phyloP scores from a whole-genome alignment of 1,140 invertebrate genomes.

The Micrasema longulum region DNA sequence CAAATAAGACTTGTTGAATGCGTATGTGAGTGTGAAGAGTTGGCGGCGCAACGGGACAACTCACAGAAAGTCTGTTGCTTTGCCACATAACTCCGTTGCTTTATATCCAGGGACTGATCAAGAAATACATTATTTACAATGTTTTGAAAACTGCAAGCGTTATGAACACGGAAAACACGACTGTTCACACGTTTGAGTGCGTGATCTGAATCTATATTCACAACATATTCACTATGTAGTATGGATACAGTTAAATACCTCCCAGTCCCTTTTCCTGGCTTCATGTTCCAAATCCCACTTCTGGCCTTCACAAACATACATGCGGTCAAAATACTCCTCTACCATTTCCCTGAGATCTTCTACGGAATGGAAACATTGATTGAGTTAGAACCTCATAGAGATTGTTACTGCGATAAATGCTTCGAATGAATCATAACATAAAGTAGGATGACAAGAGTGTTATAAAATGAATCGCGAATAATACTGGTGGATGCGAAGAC shows the following conservation, averaged over 20 bases:
- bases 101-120: constrained; percentile 53
- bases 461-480: constrained; percentile 11
- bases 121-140: constrained; percentile 65
- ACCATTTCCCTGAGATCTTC: constrained; percentile 88
- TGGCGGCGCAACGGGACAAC: constrained; percentile 2
- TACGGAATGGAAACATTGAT: constrained; percentile 71
- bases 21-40: constrained; percentile 35
- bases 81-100: constrained; percentile 17
- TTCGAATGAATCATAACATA: constrained; percentile 29
- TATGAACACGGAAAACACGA: constrained; percentile 66
- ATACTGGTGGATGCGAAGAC: not conserved
- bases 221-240: constrained; percentile 65
- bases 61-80: constrained; percentile 12
- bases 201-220: constrained; percentile 69
- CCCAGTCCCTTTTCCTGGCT: constrained; percentile 97
- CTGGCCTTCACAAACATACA: constrained; percentile 96
- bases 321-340: constrained; percentile 94
- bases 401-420: constrained; percentile 7
- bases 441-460: constrained; percentile 24
- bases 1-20: constrained; percentile 14
- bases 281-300: constrained; percentile 99
- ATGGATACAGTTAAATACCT: constrained; percentile 80
- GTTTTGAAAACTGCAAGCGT: constrained; percentile 67
- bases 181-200: constrained; percentile 68
- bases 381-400: constrained; percentile 48